Evolutionary conservation across 2,888 invertebrate species (phyloP).

Genomic region (Molanna angustata): DNA sequence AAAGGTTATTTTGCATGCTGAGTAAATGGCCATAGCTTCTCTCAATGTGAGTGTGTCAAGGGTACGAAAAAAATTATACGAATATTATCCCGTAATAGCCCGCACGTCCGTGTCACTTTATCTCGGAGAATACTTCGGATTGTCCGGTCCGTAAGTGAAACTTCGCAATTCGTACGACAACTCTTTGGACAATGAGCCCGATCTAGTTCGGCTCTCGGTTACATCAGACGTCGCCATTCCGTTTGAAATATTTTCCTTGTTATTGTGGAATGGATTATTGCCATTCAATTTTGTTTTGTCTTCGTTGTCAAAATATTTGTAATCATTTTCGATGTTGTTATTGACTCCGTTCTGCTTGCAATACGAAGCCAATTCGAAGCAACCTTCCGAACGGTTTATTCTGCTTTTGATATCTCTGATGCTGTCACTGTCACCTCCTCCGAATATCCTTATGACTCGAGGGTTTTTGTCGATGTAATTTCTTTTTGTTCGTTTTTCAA

Average conservation of each 20-base stretch:
- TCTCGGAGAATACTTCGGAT: constrained; percentile 79
- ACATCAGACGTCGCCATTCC: not conserved
- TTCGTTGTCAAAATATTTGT: no score
- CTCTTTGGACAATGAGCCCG: constrained; percentile 42
- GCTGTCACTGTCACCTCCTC: constrained; percentile 41
- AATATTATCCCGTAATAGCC: no score
- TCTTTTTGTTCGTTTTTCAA: constrained; percentile 27
- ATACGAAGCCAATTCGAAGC: constrained; percentile 23
- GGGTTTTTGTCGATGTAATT: not conserved
- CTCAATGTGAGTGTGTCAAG: not conserved
- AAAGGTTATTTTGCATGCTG: not conserved
- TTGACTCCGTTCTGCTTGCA: constrained; percentile 1
- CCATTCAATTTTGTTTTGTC: not conserved
- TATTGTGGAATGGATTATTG: not conserved
- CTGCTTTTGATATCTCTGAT: constrained; percentile 38
- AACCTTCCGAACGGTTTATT: constrained; percentile 24
- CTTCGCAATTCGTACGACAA: constrained; percentile 81
- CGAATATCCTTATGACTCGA: constrained; percentile 46
- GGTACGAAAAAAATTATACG: not conserved
- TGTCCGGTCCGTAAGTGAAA: constrained; percentile 83
- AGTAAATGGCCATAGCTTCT: not conserved
- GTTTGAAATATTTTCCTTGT: no score
- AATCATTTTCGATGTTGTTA: not conserved
- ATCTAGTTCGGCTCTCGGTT: not conserved
- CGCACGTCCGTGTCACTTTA: no score